Evolutionary conservation across 2,888 invertebrate genomes (phyloP), one percentile per base, ranked within the genome.

Genomic region (Cataglyphis altisquamis): DNA sequence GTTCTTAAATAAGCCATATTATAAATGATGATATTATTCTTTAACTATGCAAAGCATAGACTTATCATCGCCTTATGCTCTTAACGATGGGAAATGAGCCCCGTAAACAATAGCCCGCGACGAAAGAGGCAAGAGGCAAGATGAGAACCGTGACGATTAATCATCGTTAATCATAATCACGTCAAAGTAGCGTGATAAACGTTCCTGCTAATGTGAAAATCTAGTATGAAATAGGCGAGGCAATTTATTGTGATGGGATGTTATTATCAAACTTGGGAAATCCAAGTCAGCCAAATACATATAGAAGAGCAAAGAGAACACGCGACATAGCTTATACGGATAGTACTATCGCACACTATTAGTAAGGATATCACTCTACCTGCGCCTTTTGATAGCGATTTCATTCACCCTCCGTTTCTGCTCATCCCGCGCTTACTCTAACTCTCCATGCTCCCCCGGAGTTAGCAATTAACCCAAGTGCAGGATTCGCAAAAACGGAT

Each of bases 401-500:
- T 86, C 86, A 88, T 89, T 89, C 84, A 82, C 82, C 81, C 88
- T 83, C 68, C 55, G 57, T 66, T 66, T 73, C 57, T 10, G 57
- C 67, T 63, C 68, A 41, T 82, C 78, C 67, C 74, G 66, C 81
- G 55, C 77, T 75, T 84, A 82, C 68, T 52, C n/a, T 41, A 48
- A 75, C 81, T 45, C 77, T 73, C 73, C 63, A 15, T 52, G 62
- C 39, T 48, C 25, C 8, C 52, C 84, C 86, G 86, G 83, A 29
- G 83, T 86, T 81, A 87, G 90, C 91, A 92, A 93, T 93, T 91
- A 92, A 91, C 87, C 90, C 88, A 85, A 91, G 90, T 87, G 86
- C 81, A 86, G 90, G 87, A 91, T 90, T 89, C 87, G 91, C 89
- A 93, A 93, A 93, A 93, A 93, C 91, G 92, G 91, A 93, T 93